Conservation (phyloP, 2,797 vertebrate species). For the Simalia tracyae region DNA sequence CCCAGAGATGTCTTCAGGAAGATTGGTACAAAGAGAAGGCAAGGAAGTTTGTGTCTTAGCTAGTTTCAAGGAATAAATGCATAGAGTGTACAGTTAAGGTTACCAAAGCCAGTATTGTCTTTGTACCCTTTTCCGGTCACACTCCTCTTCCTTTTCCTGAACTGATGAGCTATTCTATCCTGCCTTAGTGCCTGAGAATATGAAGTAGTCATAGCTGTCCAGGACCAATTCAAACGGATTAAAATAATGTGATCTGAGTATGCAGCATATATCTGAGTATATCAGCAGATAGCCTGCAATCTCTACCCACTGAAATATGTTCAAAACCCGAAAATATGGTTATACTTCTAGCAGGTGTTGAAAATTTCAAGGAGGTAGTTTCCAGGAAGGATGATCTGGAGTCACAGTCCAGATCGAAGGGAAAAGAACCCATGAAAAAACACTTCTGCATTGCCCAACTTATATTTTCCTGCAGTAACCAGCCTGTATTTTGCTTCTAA, state of each 20-base stretch:
- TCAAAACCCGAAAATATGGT: not conserved
- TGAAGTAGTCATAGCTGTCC: not conserved
- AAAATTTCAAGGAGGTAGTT: not conserved
- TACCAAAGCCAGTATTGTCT: not conserved
- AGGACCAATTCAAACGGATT: not conserved
- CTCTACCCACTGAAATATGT: not conserved
- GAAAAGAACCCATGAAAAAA: not conserved
- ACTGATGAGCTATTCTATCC: not conserved
- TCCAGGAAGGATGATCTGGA: not conserved
- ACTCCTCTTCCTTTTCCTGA: not conserved
- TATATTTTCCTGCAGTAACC: not conserved
- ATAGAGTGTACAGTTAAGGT: fast-evolving
- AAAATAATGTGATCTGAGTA: not conserved
- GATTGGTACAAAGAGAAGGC: not conserved
- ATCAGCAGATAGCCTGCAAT: not conserved
- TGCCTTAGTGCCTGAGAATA: not conserved
- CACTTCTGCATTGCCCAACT: not conserved
- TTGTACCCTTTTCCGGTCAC: not conserved
- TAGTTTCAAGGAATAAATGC: not conserved
- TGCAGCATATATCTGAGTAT: not conserved
- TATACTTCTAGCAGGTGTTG: not conserved
- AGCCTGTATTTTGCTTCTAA: not conserved
- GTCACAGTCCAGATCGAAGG: not conserved
- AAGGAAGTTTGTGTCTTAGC: not conserved
- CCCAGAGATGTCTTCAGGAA: not conserved